Evolutionary conservation across 2,797 vertebrate genomes (phyloP), one percentile per base, ranked within the genome.

Genomic region (Dromococcyx pavoninus): DNA sequence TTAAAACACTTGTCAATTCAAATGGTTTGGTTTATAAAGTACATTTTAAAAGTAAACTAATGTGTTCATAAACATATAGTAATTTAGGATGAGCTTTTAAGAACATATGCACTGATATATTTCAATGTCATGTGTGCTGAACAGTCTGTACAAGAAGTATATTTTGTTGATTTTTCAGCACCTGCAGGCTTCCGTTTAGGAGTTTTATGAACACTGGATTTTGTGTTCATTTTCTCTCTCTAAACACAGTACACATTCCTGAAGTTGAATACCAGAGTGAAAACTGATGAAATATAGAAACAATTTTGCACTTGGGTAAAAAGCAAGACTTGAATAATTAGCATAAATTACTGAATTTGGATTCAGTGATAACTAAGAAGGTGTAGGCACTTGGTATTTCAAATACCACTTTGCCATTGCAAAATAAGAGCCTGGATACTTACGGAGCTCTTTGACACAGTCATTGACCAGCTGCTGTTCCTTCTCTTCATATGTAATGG

Each of bases 371-470:
- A 61, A 54, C 33, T 60, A 82, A 30, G 24, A 58, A 70, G 22
- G 13, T 41, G 30, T 9, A 51, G 53, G 60, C 71, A 89, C 3
- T 2, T 32, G 3, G 17, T 46, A 66, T 46, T 65, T 79, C 71
- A 77, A 58, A 61, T 35, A 57, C 17, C 25, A 28, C 70, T 85
- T 48, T 78, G 44, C 16, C 21, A 46, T 5, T 62, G 54, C 30
- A 86, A 84, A 62, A 77, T 22, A 41, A n/a, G 10, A 61, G 37
- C 46, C 57, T 67, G 35, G 66, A 94, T 91, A 99, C 99, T 98
- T 97, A 99, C 99, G 98, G 27, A 99, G 99, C 93, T 99, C 99
- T 97, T 99, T 99, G 72, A 99, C 99, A 78, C 99, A 99, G 97
- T 99, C 99, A 80, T 96, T 99, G 78, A 99, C 99, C 32, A 99